phyloP scores from a whole-genome alignment of 2,797 vertebrate species.

The Columba guinea region DNA sequence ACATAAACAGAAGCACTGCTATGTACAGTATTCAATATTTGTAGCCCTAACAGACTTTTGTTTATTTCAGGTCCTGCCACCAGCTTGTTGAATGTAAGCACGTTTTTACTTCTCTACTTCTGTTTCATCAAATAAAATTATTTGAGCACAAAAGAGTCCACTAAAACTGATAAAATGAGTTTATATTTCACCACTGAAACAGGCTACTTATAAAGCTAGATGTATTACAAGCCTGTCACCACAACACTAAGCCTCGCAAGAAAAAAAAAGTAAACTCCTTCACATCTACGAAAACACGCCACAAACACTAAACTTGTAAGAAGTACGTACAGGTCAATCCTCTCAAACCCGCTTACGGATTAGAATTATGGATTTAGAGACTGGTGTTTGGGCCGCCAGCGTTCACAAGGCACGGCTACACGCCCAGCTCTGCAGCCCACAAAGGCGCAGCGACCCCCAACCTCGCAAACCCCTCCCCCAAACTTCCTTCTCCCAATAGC shows the following conservation, averaged over 20 bases:
- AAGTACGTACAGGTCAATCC: rapidly evolving
- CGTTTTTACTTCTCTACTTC: not conserved
- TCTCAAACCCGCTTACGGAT: rapidly evolving
- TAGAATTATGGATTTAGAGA: not conserved
- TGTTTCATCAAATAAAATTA: rapidly evolving
- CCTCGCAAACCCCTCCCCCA: not conserved
- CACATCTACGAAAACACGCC: rapidly evolving
- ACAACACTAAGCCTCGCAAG: not conserved
- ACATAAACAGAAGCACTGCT: not conserved
- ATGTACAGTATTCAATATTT: rapidly evolving
- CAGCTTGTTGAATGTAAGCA: not conserved
- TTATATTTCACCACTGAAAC: not conserved
- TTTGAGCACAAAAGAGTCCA: not conserved
- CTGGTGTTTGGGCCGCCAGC: not conserved
- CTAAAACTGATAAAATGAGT: not conserved
- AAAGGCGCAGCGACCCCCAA: not conserved
- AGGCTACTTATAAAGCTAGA: not conserved
- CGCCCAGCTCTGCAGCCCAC: not conserved
- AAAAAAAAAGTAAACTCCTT: not conserved
- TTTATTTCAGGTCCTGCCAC: not conserved
- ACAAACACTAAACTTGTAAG: not conserved
- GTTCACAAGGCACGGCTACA: rapidly evolving
- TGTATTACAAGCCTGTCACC: not conserved
- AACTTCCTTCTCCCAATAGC: not conserved
- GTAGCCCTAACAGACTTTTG: not conserved